Conservation (phyloP, 1,140 invertebrate genomes). For the Colletes gigas region DNA sequence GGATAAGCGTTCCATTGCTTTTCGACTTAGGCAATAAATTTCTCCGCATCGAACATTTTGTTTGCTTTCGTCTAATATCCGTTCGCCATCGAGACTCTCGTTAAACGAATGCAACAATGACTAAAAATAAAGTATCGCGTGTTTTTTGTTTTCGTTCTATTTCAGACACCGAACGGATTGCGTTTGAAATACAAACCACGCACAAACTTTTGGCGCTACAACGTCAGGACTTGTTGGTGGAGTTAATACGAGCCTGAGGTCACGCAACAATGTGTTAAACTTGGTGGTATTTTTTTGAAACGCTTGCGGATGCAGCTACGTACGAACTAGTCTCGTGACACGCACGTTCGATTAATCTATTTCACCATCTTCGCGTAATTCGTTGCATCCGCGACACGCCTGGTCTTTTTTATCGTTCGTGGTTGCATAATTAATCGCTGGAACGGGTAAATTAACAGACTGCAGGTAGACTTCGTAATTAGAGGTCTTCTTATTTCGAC, state of each 20-base stretch:
- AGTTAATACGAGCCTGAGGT: not conserved
- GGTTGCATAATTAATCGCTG: constrained; percentile 40
- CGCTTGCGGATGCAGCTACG: not conserved
- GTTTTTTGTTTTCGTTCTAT: too few relatives aligned
- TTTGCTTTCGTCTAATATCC: too few relatives aligned
- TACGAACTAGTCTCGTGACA: not conserved
- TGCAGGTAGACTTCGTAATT: constrained; percentile 15
- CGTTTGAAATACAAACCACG: too few relatives aligned
- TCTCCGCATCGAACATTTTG: too few relatives aligned
- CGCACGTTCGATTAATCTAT: constrained; percentile 29
- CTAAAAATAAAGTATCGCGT: too few relatives aligned
- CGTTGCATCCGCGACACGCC: constrained; percentile 8
- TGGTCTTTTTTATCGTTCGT: constrained; percentile 3
- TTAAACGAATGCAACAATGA: too few relatives aligned
- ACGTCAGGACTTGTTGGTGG: too few relatives aligned
- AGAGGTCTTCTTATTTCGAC: constrained; percentile 21
- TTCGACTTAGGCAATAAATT: too few relatives aligned
- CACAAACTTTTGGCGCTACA: too few relatives aligned
- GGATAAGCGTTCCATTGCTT: too few relatives aligned
- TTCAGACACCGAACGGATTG: too few relatives aligned
- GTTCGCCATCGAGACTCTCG: not conserved
- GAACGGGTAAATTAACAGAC: constrained; percentile 16
- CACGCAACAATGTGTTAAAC: not conserved
- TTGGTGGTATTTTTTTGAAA: not conserved
- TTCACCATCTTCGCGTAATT: constrained; percentile 15